Conservation (phyloP, 2,888 invertebrate genomes). For the Gandaritis pyraliata region DNA sequence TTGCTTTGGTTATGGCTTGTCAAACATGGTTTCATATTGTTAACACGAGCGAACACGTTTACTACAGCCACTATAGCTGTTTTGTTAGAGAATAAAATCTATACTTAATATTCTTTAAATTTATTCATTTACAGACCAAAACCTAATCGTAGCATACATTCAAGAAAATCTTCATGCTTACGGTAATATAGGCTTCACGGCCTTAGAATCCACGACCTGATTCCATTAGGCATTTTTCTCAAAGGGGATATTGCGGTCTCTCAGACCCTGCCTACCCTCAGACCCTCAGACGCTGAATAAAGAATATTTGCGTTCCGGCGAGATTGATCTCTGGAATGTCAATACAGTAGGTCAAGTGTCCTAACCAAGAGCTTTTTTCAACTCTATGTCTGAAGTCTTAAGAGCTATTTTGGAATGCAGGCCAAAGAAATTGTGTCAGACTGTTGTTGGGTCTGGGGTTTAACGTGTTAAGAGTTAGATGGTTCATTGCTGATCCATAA, state of each 20-base stretch:
- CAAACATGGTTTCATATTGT: no score
- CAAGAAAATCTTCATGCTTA: background rate
- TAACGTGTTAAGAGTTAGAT: constrained; percentile 44
- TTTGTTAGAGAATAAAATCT: no score
- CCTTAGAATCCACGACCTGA: constrained; percentile 52
- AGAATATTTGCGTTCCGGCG: constrained; percentile 48
- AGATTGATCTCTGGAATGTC: constrained; percentile 47
- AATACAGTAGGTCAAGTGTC: constrained; percentile 44
- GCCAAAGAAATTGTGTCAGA: constrained; percentile 38
- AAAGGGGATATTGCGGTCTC: constrained; percentile 67
- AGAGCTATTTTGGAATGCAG: constrained; percentile 25
- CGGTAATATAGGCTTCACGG: constrained; percentile 24
- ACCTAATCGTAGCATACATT: background rate
- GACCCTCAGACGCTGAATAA: constrained; percentile 43
- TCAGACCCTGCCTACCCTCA: constrained; percentile 32
- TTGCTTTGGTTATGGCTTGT: no score
- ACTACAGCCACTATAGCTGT: no score
- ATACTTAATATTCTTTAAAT: no score
- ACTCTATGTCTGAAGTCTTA: constrained; percentile 16
- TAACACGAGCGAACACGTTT: no score
- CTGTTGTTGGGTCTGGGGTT: constrained; percentile 41
- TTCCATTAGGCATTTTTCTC: constrained; percentile 76
- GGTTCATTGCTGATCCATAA: constrained; percentile 31
- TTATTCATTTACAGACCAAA: no score
- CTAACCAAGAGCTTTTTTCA: constrained; percentile 16